Evolutionary conservation across 2,797 vertebrate species (phyloP), one percentile per base, ranked within the genome.

Genomic region (Amazona ochrocephala): DNA sequence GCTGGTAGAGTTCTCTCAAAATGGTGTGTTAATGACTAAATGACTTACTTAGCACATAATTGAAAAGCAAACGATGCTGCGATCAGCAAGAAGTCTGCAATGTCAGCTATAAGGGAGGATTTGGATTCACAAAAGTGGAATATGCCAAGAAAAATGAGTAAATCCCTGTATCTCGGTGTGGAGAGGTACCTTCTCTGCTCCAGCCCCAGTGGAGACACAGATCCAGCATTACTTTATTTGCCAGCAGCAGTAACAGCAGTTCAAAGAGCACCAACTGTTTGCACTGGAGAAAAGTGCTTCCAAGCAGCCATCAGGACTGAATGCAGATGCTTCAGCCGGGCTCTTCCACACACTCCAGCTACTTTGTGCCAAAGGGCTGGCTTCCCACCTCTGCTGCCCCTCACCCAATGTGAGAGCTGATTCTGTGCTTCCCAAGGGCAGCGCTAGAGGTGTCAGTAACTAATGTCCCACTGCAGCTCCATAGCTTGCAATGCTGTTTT

Each of bases 31-130:
- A 84, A 90, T 81, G 30, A 72, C 62, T 29, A 70, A 89, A 89
- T 61, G 45, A 80, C 92, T 94, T 87, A 89, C 90, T 93, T 93
- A 89, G 79, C 93, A 95, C 84, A 30, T 93, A 92, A 94, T 95
- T 92, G 78, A 66, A 68, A 62, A 65, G 42, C 21, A 78, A 95
- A 87, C 19, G 65, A 76, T 72, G 68, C 56, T 83, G 50, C 0
- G 3, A 83, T 81, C 78, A 91, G 62, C 42, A 85, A 83, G 73
- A 86, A 83, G 66, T 73, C 79, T 91, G 84, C 62, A 62, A 19
- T 12, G 88, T 84, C 88, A 89, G 80, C 85, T 68, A n/a, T 34
- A 61, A 80, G 60, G 72, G 78, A 80, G 29, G 62, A 29, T 56
- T 85, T 81, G 58, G 65, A 84, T 71, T 56, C 34, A 60, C 68